Evolutionary conservation across 1,140 invertebrate species (phyloP), one percentile per base, ranked within the genome.

Genomic region (Brachionus manjavacas): DNA sequence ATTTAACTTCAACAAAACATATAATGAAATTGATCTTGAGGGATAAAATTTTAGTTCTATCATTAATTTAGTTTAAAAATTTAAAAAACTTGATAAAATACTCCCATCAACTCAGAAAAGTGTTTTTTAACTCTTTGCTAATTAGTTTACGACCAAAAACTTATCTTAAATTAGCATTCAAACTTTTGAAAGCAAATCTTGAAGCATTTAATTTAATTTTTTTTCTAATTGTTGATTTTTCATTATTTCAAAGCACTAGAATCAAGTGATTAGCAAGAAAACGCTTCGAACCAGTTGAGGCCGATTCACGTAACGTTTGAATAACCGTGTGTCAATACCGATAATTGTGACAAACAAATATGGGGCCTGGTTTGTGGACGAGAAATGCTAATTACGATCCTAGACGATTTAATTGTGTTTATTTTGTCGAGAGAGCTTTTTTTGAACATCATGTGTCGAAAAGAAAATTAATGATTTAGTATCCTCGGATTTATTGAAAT

Each of bases 191-290:
- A 68, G 16, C 55, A 64, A 64, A 20, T 64, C 55, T 64, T 64
- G 16, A 28, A 31, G 25, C 25, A 28, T 68, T 39, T 68, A 68
- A 39, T 72, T 72, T 39, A 41, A 39, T 39, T 72, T 72, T 72
- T n/a, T 35, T 72, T 43, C 35, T 72, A 60, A 72, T 39, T 72
- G 68, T 72, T 72, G 68, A 72, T 39, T 39, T 72, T 72, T 72
- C 35, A 41, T 72, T 72, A 72, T 72, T 72, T 72, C 68, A 72
- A 72, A 72, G 39, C 68, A 72, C 68, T 72, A 41, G 35, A 41
- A 39, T 72, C 68, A 72, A 72, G 68, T 72, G 31, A 41, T 72
- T 72, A 41, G 16, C 31, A 39, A 72, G 28, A 39, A 39, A 72
- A 72, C 11, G 39, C 52, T 60, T 2, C 52, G 20, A 60, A 60